A percentile compares a stretch with the other conserved stretches of the same genome.
These are phyloP conservation scores for Oreochromis niloticus DNA, from an alignment of 2,113 vertebrate genomes.

Conservation along the genomic window DNA sequence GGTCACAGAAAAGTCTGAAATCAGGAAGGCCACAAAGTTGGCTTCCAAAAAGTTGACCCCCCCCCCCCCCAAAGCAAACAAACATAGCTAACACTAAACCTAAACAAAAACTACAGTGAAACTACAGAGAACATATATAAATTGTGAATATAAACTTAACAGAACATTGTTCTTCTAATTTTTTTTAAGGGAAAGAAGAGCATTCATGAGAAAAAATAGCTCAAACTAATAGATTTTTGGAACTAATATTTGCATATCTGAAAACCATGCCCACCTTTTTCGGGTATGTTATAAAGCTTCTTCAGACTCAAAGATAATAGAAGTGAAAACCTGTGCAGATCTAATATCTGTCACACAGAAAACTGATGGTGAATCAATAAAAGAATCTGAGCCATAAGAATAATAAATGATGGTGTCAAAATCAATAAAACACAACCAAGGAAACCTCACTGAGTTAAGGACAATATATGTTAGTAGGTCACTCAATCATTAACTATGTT, in stretches of 20 bases:
- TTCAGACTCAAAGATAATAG: not conserved
- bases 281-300: not conserved
- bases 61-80: not conserved
- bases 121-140: not conserved
- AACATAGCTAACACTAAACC: not conserved
- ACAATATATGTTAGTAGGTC: not conserved
- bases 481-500: not conserved
- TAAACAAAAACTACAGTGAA: not conserved
- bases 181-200: not conserved
- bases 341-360: fast-evolving
- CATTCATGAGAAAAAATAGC: not conserved
- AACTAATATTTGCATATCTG: no score
- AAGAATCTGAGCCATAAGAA: not conserved
- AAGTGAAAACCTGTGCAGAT: not conserved
- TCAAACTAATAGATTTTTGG: no score
- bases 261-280: no score
- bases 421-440: not conserved
- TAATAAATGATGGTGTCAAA: not conserved
- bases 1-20: not conserved
- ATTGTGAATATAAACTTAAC: not conserved
- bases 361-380: not conserved
- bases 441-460: not conserved
- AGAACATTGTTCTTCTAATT: not conserved
- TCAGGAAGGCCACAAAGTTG: not conserved
- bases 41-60: not conserved